Percentiles rank a stretch among this genome's conserved stretches.
Conservation (phyloP, 2,113 vertebrate species). For the Caloenas nicobarica region DNA sequence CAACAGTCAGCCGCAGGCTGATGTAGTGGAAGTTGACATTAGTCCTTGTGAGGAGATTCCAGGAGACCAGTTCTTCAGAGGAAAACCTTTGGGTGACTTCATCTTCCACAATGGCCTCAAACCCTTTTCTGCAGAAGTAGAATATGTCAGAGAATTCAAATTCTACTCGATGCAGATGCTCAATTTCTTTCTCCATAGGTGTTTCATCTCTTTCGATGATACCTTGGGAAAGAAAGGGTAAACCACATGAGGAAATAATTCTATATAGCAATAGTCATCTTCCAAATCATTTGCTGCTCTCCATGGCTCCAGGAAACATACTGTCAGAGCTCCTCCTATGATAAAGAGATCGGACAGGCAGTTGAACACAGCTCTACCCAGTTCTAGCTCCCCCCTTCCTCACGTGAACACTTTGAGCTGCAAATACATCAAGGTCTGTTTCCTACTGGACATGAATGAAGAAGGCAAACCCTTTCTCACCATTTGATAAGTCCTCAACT, state of each 20-base stretch:
- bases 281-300: not conserved
- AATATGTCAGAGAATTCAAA: conserved; percentile 88
- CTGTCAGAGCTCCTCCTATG: not conserved
- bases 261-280: not conserved
- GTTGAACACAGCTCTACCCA: not conserved
- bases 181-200: conserved; percentile 88
- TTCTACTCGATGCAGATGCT: conserved; percentile 75
- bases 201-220: conserved; percentile 88
- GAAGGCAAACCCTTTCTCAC: not conserved
- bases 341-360: not conserved
- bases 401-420: not conserved
- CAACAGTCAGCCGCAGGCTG: conserved; percentile 85
- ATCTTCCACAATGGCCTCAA: conserved; percentile 94
- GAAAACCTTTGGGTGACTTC: conserved; percentile 95
- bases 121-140: conserved; percentile 91
- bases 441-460: not conserved
- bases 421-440: not conserved
- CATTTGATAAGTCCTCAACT: not conserved
- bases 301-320: not conserved
- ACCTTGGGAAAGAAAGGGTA: conserved; percentile 71
- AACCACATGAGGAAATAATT: not conserved
- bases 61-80: conserved; percentile 94
- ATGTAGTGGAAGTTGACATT: conserved; percentile 93
- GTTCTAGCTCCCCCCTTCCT: not conserved
- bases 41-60: conserved; percentile 98